These are phyloP conservation scores for Apantesis nais DNA, from an alignment of 2,888 invertebrate species.

Conservation along the genomic window DNA sequence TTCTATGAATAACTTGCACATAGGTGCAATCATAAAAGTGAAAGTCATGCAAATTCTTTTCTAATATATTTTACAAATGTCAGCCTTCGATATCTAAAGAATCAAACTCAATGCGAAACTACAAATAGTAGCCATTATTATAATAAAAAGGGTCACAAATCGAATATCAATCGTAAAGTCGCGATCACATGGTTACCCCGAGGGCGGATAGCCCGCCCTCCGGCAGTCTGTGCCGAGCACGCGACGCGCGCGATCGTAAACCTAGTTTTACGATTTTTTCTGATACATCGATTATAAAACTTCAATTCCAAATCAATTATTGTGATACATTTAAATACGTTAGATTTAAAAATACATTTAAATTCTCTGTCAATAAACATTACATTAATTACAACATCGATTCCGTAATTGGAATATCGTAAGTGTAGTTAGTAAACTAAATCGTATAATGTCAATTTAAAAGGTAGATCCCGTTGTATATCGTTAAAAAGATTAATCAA, in stretches of 20 bases:
- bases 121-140: constrained; percentile 33
- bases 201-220: constrained; percentile 78
- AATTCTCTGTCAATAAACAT: constrained; percentile 29
- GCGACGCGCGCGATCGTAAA: constrained; percentile 69
- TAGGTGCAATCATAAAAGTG: neutral
- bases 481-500: constrained; percentile 39
- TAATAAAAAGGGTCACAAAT: constrained; percentile 49
- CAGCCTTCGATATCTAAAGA: constrained; percentile 1
- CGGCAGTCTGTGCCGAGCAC: constrained; percentile 76
- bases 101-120: constrained; percentile 27
- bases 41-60: neutral
- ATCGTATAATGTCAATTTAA: constrained; percentile 36
- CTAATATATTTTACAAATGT: neutral
- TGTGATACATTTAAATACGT: constrained; percentile 40
- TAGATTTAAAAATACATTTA: constrained; percentile 27
- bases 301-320: constrained; percentile 39
- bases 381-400: constrained; percentile 33
- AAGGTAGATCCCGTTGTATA: constrained; percentile 45
- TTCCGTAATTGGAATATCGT: constrained; percentile 45
- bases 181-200: constrained; percentile 65
- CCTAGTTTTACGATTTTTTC: constrained; percentile 42
- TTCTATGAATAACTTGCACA: neutral
- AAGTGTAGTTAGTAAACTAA: constrained; percentile 36
- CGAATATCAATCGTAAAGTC: constrained; percentile 54
- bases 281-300: constrained; percentile 45